These are phyloP conservation scores for Chromobotia macracanthus DNA, from an alignment of 2,797 vertebrate species.

Conservation along the genomic window DNA sequence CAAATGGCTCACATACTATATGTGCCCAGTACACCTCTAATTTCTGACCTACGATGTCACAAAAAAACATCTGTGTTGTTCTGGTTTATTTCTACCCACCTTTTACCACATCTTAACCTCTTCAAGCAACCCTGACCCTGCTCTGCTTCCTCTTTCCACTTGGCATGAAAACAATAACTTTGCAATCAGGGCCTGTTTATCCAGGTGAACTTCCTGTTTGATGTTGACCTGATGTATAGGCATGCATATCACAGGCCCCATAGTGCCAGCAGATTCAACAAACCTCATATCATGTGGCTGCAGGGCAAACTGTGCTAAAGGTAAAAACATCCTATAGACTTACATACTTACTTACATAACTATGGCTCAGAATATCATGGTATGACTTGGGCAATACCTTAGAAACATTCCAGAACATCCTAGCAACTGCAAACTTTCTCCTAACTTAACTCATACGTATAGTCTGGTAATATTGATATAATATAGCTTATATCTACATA, in stretches of 20 bases:
- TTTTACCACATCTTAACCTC: slow-evolving; percentile 21
- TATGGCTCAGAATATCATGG: neutral
- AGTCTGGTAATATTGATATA: neutral
- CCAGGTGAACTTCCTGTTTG: slow-evolving; percentile 49
- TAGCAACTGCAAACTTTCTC: neutral
- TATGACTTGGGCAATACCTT: neutral
- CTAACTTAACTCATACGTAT: too few species aligned
- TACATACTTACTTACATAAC: neutral
- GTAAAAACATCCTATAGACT: neutral
- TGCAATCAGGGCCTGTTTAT: slow-evolving; percentile 54
- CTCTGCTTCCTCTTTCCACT: slow-evolving; percentile 28
- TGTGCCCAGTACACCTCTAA: neutral
- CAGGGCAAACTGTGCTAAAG: neutral
- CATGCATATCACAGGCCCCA: slow-evolving; percentile 31
- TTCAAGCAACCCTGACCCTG: slow-evolving; percentile 28
- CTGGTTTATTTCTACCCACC: neutral
- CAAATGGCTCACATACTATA: neutral
- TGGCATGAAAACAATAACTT: slow-evolving; percentile 54
- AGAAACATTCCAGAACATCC: neutral
- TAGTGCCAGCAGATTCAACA: slow-evolving; percentile 35
- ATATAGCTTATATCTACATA: slow-evolving; percentile 13
- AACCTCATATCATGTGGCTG: neutral
- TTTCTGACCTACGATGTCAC: neutral
- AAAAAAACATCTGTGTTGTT: neutral
- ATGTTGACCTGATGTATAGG: slow-evolving; percentile 41